Evolutionary conservation across 1,140 invertebrate species (phyloP), one percentile per base, ranked within the genome.

Genomic region (Linepithema humile): DNA sequence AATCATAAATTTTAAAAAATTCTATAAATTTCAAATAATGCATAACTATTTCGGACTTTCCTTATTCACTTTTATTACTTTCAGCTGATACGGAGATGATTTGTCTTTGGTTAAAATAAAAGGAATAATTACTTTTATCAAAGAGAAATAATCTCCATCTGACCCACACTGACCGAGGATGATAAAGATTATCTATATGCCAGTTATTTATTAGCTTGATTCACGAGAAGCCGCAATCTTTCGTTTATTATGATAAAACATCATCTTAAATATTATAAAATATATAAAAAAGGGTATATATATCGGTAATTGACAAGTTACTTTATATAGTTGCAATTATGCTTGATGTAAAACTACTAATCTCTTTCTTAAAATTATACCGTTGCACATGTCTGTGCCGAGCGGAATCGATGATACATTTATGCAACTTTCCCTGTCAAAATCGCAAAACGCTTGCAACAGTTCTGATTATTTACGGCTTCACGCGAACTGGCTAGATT

Each of bases 141-240:
- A 32, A 17, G 12, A 75, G 10, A 60, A 10, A 59, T 57, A 73
- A 12, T 32, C 12, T 77, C 10, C 20, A 64, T 40, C n/a, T n/a
- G n/a, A n/a, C n/a, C n/a, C n/a, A n/a, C n/a, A 40, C 1, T 65
- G 5, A 4, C 2, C 4, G 20, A n/a, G 32, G n/a, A 65, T 64
- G 32, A 77, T 65, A 64, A 75, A 43, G 45, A 3, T 60, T 75
- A 75, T 60, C 72, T 59, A n/a, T 60, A n/a, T n/a, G n/a, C n/a
- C n/a, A n/a, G n/a, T 45, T 20, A 4, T 5, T 59, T n/a, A 17
- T n/a, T 3, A 6, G 5, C 43, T 29, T 59, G 38, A 17, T 26
- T 32, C 2, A 10, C 10, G 35, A 74, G 23, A 60, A 57, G 17
- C 26, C 3, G 17, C 48, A 50, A 70, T 53, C 26, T 67, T 17